phyloP scores from a whole-genome alignment of 2,113 vertebrate species.

The Megaleporinus macrocephalus region DNA sequence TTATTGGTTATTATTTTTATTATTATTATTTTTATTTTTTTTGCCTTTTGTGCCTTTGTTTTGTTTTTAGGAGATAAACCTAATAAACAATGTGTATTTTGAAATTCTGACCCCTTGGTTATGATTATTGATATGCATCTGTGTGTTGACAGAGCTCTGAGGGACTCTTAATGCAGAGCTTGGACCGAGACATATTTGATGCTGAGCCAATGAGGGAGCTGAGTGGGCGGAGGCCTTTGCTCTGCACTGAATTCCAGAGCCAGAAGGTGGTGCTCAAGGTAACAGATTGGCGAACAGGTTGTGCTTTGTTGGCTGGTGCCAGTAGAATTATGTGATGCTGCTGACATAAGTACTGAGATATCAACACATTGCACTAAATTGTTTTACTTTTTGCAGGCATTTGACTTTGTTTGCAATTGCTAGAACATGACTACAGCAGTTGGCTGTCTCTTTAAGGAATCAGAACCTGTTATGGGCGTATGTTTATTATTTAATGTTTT shows the following conservation, averaged over 20 bases:
- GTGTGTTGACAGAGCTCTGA: constrained; percentile 76
- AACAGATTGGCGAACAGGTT: constrained; percentile 9
- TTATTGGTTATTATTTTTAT: too few species aligned
- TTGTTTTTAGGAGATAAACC: too few species aligned
- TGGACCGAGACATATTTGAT: constrained; percentile 83
- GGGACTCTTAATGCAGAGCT: constrained; percentile 77
- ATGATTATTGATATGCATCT: neutral
- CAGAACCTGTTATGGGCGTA: neutral
- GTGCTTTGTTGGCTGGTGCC: neutral
- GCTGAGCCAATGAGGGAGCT: constrained; percentile 81
- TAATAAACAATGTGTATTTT: neutral
- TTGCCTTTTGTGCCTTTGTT: too few species aligned
- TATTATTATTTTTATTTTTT: too few species aligned
- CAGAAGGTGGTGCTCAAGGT: constrained; percentile 84
- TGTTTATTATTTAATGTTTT: neutral
- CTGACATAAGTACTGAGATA: too few species aligned
- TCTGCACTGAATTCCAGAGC: constrained; percentile 76
- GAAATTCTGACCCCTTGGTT: too few species aligned
- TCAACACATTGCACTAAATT: too few species aligned
- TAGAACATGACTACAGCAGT: neutral
- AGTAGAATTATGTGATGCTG: too few species aligned
- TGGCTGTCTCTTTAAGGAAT: neutral
- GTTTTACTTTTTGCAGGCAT: too few species aligned
- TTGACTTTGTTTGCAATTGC: neutral
- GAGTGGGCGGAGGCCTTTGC: constrained; percentile 78